Conservation (phyloP, 2,797 vertebrate species). For the Arctocebus calabarensis region DNA sequence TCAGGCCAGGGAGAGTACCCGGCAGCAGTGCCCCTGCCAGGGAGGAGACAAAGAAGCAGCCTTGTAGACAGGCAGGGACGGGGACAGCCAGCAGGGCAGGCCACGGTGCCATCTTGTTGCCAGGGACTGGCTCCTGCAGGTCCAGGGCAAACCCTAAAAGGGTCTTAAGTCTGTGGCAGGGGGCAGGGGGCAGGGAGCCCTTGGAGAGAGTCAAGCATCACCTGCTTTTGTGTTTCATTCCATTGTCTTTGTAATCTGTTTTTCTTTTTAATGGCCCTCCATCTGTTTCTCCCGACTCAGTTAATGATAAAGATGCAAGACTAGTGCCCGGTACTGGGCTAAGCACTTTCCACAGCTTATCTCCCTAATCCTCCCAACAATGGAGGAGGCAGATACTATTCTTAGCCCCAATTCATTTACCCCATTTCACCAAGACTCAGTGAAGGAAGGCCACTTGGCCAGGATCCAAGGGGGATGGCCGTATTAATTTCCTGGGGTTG, state of each 20-base stretch:
- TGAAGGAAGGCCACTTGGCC: constrained; percentile 5
- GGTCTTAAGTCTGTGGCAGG: neutral
- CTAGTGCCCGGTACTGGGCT: neutral
- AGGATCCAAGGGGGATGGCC: neutral
- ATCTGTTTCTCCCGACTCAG: neutral
- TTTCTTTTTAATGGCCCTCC: neutral
- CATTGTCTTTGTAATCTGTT: neutral
- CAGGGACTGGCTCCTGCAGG: neutral
- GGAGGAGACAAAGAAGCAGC: neutral
- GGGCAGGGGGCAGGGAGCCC: neutral
- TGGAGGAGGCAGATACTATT: neutral
- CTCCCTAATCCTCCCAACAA: neutral
- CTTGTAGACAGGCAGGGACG: neutral
- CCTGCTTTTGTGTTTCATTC: neutral
- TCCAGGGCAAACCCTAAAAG: neutral
- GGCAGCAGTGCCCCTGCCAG: neutral
- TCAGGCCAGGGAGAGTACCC: neutral
- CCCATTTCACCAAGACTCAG: neutral
- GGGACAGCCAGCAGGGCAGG: neutral
- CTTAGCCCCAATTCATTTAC: neutral
- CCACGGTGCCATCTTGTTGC: accelerated
- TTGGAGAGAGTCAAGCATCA: neutral
- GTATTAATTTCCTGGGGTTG: neutral
- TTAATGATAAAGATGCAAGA: neutral
- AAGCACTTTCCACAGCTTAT: neutral